phyloP scores from a whole-genome alignment of 2,888 invertebrate species.

The Teinopalpus imperialis region DNA sequence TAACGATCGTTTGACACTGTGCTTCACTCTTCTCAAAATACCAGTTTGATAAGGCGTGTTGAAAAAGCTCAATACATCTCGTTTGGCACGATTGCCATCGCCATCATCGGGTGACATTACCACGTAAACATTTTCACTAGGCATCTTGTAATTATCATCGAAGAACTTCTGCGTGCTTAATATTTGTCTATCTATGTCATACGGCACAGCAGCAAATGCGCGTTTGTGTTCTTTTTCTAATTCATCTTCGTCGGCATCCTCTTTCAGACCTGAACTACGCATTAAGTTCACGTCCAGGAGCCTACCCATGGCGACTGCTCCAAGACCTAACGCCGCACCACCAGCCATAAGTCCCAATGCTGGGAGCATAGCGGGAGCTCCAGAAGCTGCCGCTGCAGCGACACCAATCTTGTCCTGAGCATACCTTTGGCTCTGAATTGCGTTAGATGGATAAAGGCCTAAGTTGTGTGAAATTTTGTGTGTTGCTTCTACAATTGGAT shows the following conservation, averaged over 20 bases:
- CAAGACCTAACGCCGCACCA: slow-evolving; percentile 91
- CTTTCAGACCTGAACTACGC: slow-evolving; percentile 73
- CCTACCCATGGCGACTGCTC: slow-evolving; percentile 89
- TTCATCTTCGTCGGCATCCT: slow-evolving; percentile 62
- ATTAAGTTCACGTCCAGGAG: slow-evolving; percentile 85
- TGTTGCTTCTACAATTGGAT: slow-evolving; percentile 89
- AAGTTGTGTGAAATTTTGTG: slow-evolving; percentile 90
- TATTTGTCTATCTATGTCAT: slow-evolving; percentile 68
- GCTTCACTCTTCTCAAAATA: slow-evolving; percentile 48
- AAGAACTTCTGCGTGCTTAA: slow-evolving; percentile 66
- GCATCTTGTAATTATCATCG: slow-evolving; percentile 78
- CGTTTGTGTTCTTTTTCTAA: slow-evolving; percentile 81
- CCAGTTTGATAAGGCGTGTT: slow-evolving; percentile 49
- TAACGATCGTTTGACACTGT: slow-evolving; percentile 56
- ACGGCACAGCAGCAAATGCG: slow-evolving; percentile 63
- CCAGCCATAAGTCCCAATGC: slow-evolving; percentile 90
- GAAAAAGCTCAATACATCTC: slow-evolving; percentile 51
- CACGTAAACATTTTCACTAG: slow-evolving; percentile 77
- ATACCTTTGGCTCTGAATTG: slow-evolving; percentile 68
- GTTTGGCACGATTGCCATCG: slow-evolving; percentile 55
- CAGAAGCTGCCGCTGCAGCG: slow-evolving; percentile 74
- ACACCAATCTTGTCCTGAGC: slow-evolving; percentile 85
- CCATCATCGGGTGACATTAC: slow-evolving; percentile 71
- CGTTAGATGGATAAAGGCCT: slow-evolving; percentile 81
- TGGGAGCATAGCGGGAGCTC: slow-evolving; percentile 85